A percentile compares a stretch with the other conserved stretches of the same genome.
phyloP scores from a whole-genome alignment of 2,888 invertebrate genomes.

The Cabera pusaria region DNA sequence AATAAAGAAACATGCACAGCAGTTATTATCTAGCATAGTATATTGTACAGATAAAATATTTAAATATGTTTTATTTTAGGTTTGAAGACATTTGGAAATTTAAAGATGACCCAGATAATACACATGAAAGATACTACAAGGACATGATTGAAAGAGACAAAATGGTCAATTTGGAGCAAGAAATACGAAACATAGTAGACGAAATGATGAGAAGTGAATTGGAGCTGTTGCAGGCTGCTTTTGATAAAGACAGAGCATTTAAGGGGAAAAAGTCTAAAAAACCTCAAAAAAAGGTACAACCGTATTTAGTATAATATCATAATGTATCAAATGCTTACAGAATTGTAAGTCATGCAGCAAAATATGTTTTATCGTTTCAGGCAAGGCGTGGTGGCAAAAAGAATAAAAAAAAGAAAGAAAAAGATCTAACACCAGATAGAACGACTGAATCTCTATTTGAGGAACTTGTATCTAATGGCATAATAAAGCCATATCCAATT shows the following conservation, averaged over 20 bases:
- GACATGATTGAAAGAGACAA: constrained; percentile 94
- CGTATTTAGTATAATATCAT: too few species aligned
- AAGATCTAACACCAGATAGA: constrained; percentile 96
- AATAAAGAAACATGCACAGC: background rate
- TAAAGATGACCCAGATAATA: constrained; percentile 89
- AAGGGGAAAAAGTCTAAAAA: constrained; percentile 91
- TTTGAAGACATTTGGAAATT: constrained; percentile 93
- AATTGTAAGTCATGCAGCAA: too few species aligned
- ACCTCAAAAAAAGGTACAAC: constrained; percentile 85
- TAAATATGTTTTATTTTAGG: constrained; percentile 44
- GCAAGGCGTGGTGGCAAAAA: constrained; percentile 92
- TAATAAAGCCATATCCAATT: constrained; percentile 91
- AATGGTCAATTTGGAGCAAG: constrained; percentile 90
- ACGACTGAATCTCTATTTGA: constrained; percentile 95
- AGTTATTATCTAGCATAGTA: too few species aligned
- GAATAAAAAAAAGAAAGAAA: constrained; percentile 96
- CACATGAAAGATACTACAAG: constrained; percentile 89
- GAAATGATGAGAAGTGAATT: constrained; percentile 88
- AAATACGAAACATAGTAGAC: constrained; percentile 92
- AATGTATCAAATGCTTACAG: too few species aligned
- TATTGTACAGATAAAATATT: background rate
- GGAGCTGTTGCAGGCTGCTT: constrained; percentile 88
- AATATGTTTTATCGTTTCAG: constrained; percentile 48
- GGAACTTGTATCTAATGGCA: constrained; percentile 95
- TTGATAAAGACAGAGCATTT: constrained; percentile 86